Evolutionary conservation across 2,113 vertebrate genomes (phyloP), one percentile per base, ranked within the genome.

Genomic region (Colaptes auratus): DNA sequence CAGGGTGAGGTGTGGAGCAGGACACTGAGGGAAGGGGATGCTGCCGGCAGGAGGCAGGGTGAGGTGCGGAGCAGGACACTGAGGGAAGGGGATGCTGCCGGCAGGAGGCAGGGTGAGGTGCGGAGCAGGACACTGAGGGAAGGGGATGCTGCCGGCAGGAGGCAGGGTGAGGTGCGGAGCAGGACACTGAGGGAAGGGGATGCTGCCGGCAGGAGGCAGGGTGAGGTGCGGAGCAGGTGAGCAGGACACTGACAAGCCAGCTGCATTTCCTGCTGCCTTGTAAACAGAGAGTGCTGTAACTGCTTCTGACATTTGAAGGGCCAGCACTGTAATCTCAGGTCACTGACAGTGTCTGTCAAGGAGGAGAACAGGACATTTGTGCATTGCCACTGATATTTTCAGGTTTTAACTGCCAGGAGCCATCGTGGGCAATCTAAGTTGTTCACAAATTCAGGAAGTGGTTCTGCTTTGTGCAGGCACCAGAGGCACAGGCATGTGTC

Each of bases 301-400:
- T 30, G 15, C 15, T 39, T 58, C 78, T 89, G 93, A 52, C 83
- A 28, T 55, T 81, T 73, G 82, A 48, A 31, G 89, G 63, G 92
- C 72, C 70, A 25, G 10, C 2, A 4, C 74, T 86, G 88, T 59
- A 39, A 71, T 24, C 85, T 73, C 2, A 1, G 91, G 80, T 88
- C 88, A 87, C 55, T 23, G 42, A 12, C 55, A 35, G 64, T 65
- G 75, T 14, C 82, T 90, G 31, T 61, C 80, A 70, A 88, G 33
- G 46, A 52, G 88, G 53, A 35, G 52, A 76, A n/a, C 85, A 48
- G 73, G 28, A 10, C 70, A 10, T 52, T 25, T 52, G 50, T 25
- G 50, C 50, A 52, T 87, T 91, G 70, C 63, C 82, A 69, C 74
- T 44, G 71, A 9, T 56, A n/a, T 56, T 52, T 39, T 42, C 44